Percentiles rank a stretch among this genome's conserved stretches.
These are phyloP conservation scores for Macroramphosus scolopax DNA, from an alignment of 2,797 vertebrate species.

Conservation along the genomic window DNA sequence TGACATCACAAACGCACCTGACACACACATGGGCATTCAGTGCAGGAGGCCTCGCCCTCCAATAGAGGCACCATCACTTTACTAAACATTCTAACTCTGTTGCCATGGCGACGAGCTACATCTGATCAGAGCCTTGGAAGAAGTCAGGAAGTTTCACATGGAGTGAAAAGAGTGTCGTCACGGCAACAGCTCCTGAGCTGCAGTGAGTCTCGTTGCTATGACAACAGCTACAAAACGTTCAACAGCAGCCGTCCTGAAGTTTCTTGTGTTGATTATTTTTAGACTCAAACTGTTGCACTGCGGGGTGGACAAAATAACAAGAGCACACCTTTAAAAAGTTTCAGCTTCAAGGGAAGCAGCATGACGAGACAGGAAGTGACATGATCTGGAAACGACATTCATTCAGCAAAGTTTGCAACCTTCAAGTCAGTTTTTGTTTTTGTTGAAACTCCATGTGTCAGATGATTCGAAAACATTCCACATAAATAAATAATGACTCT, in stretches of 20 bases:
- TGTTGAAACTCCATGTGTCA: too few relatives aligned
- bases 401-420: too few relatives aligned
- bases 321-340: too few relatives aligned
- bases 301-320: background rate
- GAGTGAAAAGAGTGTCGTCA: background rate
- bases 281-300: background rate
- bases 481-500: too few relatives aligned
- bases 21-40: too few relatives aligned
- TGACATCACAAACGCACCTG: too few relatives aligned
- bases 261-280: conserved; percentile 1
- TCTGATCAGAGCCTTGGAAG: background rate
- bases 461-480: too few relatives aligned
- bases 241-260: conserved; percentile 4
- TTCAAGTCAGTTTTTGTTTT: too few relatives aligned
- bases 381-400: too few relatives aligned
- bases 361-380: too few relatives aligned
- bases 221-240: conserved; percentile 19
- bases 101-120: conserved; percentile 2
- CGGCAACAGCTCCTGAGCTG: background rate
- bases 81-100: background rate
- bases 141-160: background rate
- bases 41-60: too few relatives aligned
- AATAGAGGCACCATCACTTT: background rate
- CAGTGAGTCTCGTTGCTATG: conserved; percentile 19
- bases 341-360: too few relatives aligned